Evolutionary conservation across 2,888 invertebrate genomes (phyloP).

Genomic region (Drosophila borborema): DNA sequence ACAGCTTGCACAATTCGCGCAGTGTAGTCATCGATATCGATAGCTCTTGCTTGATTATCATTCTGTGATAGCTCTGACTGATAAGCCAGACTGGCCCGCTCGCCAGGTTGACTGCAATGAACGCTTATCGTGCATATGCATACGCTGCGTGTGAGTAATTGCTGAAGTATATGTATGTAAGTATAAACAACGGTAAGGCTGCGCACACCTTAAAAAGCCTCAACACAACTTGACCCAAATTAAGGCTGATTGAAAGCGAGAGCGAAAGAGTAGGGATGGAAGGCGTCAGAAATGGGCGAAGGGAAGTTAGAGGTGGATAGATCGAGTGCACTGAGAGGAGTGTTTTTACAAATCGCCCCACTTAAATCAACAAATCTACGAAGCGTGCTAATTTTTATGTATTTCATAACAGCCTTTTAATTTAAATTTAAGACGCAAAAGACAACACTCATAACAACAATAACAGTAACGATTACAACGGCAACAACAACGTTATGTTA

Average conservation of each 20-base stretch:
- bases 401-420: constrained; percentile 75
- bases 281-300: neutral
- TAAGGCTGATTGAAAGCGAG: constrained; percentile 27
- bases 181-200: constrained; percentile 39
- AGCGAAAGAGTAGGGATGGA: neutral
- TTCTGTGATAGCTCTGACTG: constrained; percentile 59
- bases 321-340: constrained; percentile 1
- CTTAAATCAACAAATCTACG: constrained; percentile 77
- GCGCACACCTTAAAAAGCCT: constrained; percentile 60
- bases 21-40: constrained; percentile 57
- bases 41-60: constrained; percentile 25
- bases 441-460: constrained; percentile 31
- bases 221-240: constrained; percentile 72
- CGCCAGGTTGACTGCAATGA: constrained; percentile 30
- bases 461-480: constrained; percentile 38
- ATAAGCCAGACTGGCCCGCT: constrained; percentile 36
- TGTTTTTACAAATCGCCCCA: constrained; percentile 64
- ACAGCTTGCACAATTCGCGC: constrained; percentile 34
- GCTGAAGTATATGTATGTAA: constrained; percentile 38
- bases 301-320: neutral
- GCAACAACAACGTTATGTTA: constrained; percentile 63
- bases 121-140: constrained; percentile 64
- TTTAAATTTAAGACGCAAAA: constrained; percentile 69
- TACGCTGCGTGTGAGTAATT: constrained; percentile 53
- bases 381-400: constrained; percentile 79